Evolutionary conservation across 1,140 invertebrate species (phyloP).

Genomic region (Oreohelix idahoensis): DNA sequence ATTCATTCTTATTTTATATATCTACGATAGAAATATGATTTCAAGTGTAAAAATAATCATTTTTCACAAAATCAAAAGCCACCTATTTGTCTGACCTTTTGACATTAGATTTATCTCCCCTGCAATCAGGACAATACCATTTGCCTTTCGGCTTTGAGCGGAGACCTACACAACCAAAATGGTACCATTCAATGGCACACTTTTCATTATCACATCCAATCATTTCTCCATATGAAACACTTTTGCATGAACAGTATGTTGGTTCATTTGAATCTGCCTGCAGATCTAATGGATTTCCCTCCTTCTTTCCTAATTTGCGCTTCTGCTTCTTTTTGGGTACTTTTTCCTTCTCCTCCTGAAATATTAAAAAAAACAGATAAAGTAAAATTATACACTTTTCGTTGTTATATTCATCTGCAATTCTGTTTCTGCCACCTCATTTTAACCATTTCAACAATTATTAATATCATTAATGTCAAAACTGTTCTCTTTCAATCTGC

Average conservation of each 20-base stretch:
- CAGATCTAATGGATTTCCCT: slow-evolving; percentile 68
- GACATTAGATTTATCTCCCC: slow-evolving; percentile 91
- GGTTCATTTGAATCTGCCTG: slow-evolving; percentile 87
- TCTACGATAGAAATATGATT: no score
- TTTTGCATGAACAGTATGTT: slow-evolving; percentile 94
- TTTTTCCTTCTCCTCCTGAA: slow-evolving; percentile 69
- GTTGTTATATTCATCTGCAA: no score
- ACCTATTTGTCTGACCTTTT: slow-evolving; percentile 76
- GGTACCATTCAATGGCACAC: slow-evolving; percentile 74
- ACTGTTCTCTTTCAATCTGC: no score
- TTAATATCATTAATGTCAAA: no score
- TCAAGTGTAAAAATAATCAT: no score
- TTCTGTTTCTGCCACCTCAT: no score
- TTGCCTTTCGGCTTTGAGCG: slow-evolving; percentile 73
- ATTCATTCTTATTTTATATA: no score
- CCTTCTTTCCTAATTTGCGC: slow-evolving; percentile 75
- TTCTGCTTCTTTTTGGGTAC: slow-evolving; percentile 65
- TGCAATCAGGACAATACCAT: slow-evolving; percentile 74
- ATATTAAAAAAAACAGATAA: no score
- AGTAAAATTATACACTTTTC: no score
- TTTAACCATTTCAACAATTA: no score
- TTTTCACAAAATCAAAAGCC: no score
- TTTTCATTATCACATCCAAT: slow-evolving; percentile 94
- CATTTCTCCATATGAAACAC: slow-evolving; percentile 99
- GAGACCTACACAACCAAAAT: slow-evolving; percentile 73